phyloP scores from a whole-genome alignment of 2,888 invertebrate species.

The Melangyna quadrimaculata region DNA sequence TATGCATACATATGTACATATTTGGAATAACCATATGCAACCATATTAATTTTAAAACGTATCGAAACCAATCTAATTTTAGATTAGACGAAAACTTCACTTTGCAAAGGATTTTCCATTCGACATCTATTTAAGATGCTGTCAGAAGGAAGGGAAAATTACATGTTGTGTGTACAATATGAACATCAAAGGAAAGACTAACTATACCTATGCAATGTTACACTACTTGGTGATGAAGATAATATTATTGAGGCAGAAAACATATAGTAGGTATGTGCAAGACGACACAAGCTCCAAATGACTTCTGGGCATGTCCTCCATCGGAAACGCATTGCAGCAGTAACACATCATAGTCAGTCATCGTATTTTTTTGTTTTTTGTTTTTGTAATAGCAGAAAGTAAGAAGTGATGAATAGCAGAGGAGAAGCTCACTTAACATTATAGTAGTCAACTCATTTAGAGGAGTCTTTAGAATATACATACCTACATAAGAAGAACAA shows the following conservation, averaged over 20 bases:
- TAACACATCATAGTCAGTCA: conserved; percentile 3
- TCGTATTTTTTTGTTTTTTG: too few species aligned
- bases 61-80: conserved; percentile 35
- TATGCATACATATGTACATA: background rate
- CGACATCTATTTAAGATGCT: background rate
- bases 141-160: conserved; percentile 28
- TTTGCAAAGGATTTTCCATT: conserved; percentile 13
- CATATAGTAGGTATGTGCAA: background rate
- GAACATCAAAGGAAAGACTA: conserved; percentile 29
- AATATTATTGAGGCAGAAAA: conserved; percentile 36
- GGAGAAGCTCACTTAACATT: conserved; percentile 56
- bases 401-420: conserved; percentile 59
- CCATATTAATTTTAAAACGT: conserved; percentile 8
- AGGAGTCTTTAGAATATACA: conserved; percentile 32
- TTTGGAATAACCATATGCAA: conserved; percentile 4
- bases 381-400: conserved; percentile 22
- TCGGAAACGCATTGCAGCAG: conserved; percentile 48
- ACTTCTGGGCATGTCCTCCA: conserved; percentile 55
- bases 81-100: conserved; percentile 6
- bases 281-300: conserved; percentile 31
- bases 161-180: conserved; percentile 33
- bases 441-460: conserved; percentile 55
- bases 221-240: background rate
- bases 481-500: conserved; percentile 16
- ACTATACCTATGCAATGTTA: background rate